Evolutionary conservation across 2,797 vertebrate species (phyloP), one percentile per base, ranked within the genome.

Genomic region (Manis pentadactyla): DNA sequence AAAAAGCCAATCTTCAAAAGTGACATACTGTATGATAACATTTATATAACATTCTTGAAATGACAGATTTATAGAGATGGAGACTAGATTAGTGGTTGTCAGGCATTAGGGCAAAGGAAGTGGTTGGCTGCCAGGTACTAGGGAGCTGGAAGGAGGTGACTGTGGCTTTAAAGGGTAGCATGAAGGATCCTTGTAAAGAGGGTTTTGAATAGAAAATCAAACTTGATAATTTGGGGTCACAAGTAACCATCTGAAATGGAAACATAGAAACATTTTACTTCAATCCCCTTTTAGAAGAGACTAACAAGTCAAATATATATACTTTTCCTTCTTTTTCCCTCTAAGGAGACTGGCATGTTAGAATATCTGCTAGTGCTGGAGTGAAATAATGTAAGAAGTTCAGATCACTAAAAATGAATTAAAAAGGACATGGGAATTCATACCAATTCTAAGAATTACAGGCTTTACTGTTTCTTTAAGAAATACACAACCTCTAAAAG

Each of bases 391-490:
- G 90, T 39, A 90, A 83, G 87, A 51, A 53, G 27, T 93, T 92
- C 37, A 96, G 73, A 94, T 63, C 31, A 51, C 19, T 73, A 77
- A 89, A 84, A 63, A 73, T 79, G 57, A 74, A 68, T 69, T 37
- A 69, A 93, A 83, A 68, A 75, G 15, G 19, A 21, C 73, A 4
- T 84, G 25, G 19, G 51, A 64, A 74, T 31, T 57, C 68, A 34
- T 15, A 78, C n/a, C 17, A 89, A 12, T 81, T 94, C 27, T 87
- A 81, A 94, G 93, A 85, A 49, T 93, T 25, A 91, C n/a, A 94
- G 25, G 27, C n/a, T 78, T 90, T 39, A 59, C 17, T 79, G 39
- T 55, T 91, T 86, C 27, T 68, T 89, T 57, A 95, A 93, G 53
- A 88, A 96, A 91, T 69, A 73, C 6, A 55, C 9, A 79, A 77